Evolutionary conservation across 2,888 invertebrate species (phyloP).

Genomic region (Pristionchus arcanus): DNA sequence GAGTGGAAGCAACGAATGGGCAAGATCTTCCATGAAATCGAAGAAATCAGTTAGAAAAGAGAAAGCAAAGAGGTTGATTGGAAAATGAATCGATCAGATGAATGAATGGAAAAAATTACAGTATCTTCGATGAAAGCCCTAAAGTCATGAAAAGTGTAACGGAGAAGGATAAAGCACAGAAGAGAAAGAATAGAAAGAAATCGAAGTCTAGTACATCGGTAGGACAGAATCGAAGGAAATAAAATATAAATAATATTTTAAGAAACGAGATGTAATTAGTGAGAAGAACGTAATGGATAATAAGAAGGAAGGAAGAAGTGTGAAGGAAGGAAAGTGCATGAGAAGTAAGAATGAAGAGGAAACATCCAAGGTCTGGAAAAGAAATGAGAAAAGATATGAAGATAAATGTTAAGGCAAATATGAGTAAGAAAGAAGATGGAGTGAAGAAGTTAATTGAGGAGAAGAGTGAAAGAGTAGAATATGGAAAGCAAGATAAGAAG

Average conservation of each 20-base stretch:
- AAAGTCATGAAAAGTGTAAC: not conserved
- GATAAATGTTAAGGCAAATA: not conserved
- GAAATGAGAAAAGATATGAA: not conserved
- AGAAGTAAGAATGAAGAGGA: not conserved
- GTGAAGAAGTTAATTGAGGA: not conserved
- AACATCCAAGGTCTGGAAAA: not conserved
- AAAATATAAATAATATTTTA: not conserved
- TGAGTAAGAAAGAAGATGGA: not conserved
- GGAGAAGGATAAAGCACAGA: not conserved
- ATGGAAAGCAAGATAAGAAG: not conserved
- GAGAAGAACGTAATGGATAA: not conserved
- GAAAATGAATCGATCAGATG: not conserved
- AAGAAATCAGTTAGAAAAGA: not conserved
- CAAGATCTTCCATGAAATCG: not conserved
- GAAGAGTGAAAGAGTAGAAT: not conserved
- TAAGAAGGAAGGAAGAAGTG: not conserved
- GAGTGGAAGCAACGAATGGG: conserved; percentile 10
- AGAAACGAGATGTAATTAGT: not conserved
- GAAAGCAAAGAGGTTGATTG: not conserved
- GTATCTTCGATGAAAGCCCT: not conserved
- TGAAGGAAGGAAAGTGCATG: not conserved
- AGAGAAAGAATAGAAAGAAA: conserved; percentile 21
- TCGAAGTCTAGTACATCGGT: conserved; percentile 4
- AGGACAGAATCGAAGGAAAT: not conserved
- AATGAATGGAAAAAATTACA: not conserved